A percentile compares a stretch with the other conserved stretches of the same genome.
phyloP scores from a whole-genome alignment of 2,888 invertebrate genomes.

The Pimpla rufipes region DNA sequence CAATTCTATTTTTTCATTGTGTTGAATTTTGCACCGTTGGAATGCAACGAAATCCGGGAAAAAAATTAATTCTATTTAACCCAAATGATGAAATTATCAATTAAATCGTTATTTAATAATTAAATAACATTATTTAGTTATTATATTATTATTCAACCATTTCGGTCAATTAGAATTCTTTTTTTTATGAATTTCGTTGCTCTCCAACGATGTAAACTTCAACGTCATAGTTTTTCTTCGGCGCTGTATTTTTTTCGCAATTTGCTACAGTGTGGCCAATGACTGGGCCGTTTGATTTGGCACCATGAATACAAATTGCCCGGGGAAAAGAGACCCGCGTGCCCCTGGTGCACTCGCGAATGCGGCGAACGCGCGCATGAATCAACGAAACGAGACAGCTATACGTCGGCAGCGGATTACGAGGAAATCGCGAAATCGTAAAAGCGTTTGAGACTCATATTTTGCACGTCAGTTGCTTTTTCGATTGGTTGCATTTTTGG shows the following conservation, averaged over 20 bases:
- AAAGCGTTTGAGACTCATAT: background rate
- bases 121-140: too few species aligned
- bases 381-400: constrained; percentile 1
- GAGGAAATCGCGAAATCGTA: background rate
- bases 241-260: background rate
- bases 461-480: too few species aligned
- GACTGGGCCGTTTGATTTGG: background rate
- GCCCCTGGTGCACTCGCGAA: background rate
- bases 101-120: too few species aligned
- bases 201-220: too few species aligned
- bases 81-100: too few species aligned
- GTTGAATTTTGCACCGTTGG: too few species aligned
- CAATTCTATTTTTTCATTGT: background rate
- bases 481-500: too few species aligned
- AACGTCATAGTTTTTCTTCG: background rate
- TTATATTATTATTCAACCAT: too few species aligned
- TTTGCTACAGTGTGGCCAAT: background rate
- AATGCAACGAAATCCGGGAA: too few species aligned
- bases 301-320: background rate
- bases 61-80: too few species aligned
- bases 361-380: background rate
- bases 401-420: background rate
- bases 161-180: too few species aligned
- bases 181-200: too few species aligned
- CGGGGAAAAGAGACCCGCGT: background rate